Evolutionary conservation across 2,888 invertebrate genomes (phyloP).

Genomic region (Calliphora vomitoria): DNA sequence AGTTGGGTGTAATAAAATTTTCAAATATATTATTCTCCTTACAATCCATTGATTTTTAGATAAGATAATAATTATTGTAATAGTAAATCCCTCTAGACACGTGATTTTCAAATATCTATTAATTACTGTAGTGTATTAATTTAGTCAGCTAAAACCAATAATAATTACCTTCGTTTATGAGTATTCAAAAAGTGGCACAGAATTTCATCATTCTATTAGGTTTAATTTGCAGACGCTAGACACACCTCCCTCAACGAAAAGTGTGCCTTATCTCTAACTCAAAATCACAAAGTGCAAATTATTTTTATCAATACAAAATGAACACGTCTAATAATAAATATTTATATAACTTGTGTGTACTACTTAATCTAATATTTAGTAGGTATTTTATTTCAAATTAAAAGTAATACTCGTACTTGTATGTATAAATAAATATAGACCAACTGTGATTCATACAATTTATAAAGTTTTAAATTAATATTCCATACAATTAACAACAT

Average conservation of each 20-base stretch:
- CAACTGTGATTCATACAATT: neutral
- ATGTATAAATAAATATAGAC: neutral
- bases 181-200: conserved; percentile 1
- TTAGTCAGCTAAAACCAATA: neutral
- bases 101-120: neutral
- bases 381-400: neutral
- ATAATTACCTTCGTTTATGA: neutral
- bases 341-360: neutral
- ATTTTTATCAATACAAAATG: conserved; percentile 38
- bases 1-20: too few relatives aligned
- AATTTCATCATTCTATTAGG: conserved; percentile 55
- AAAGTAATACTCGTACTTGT: neutral
- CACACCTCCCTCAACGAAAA: conserved; percentile 43
- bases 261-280: conserved; percentile 21
- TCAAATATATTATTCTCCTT: neutral
- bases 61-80: neutral
- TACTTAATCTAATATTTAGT: neutral
- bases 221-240: conserved; percentile 20
- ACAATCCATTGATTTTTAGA: neutral
- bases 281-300: conserved; percentile 25
- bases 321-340: neutral
- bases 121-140: neutral
- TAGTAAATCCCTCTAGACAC: neutral
- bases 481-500: neutral
- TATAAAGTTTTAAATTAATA: too few relatives aligned